phyloP scores from a whole-genome alignment of 1,140 invertebrate genomes.

The Drosophila willistoni region DNA sequence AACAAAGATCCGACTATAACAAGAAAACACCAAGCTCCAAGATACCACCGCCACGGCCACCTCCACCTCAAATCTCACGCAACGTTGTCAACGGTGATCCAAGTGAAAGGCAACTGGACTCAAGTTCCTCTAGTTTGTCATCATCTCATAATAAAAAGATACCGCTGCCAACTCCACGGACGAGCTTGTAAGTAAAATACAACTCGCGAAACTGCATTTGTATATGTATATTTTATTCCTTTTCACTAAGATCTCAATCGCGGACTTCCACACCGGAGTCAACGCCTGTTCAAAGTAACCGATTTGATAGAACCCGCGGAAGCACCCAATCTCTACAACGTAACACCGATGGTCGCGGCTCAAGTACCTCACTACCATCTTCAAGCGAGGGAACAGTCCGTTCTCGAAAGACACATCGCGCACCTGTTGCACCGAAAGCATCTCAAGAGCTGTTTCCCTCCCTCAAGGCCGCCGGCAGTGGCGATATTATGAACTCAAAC shows the following conservation, averaged over 20 bases:
- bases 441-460: constrained; percentile 25
- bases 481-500: not conserved
- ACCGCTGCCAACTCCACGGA: constrained; percentile 86
- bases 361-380: constrained; percentile 62
- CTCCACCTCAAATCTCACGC: constrained; percentile 76
- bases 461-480: constrained; percentile 58
- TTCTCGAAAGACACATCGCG: constrained; percentile 82
- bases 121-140: constrained; percentile 31
- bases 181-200: constrained; percentile 82
- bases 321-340: constrained; percentile 39
- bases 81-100: constrained; percentile 63
- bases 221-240: not conserved
- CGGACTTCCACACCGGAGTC: constrained; percentile 83
- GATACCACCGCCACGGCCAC: constrained; percentile 53
- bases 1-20: constrained; percentile 21
- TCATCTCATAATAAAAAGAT: constrained; percentile 46
- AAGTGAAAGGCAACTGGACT: constrained; percentile 68
- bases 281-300: constrained; percentile 54
- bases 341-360: constrained; percentile 52
- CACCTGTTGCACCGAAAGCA: constrained; percentile 70
- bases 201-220: constrained; percentile 5
- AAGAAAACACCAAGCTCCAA: constrained; percentile 13
- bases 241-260: constrained; percentile 52
- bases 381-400: constrained; percentile 62
- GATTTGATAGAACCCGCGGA: not conserved